Evolutionary conservation across 2,113 vertebrate genomes (phyloP), one percentile per base, ranked within the genome.

Genomic region (Nycticebus coucang): DNA sequence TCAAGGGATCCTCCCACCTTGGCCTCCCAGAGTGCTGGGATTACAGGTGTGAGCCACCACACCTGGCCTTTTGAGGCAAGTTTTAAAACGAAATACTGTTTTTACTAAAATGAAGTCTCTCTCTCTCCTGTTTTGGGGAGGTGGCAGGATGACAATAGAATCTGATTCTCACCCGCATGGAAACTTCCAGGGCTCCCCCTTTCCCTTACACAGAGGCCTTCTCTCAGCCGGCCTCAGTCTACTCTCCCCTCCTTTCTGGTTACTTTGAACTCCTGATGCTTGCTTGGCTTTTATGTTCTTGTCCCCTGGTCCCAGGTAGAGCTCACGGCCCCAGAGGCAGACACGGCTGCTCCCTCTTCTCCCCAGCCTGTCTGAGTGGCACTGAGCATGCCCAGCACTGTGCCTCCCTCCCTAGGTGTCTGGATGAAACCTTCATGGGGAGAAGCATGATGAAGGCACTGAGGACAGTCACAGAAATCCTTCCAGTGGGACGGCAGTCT

Each of bases 161-260:
- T 37, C n/a, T 14, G 69, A 33, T 26, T 8, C 60, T n/a, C 53
- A 35, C 8, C 75, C 17, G 12, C 50, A 19, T 30, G 21, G 19
- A 37, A 12, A 37, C 69, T 45, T 75, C 7, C 77, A 57, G 19
- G 19, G 72, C 35, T 75, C 22, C 50, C 26, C 33, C 17, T 12
- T 30, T 12, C 72, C 15, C 45, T 50, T 50, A 50, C 45, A 50
- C 45, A 9, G 45, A 50, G 45, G 45, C 45, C 45, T 26, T 41
- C 35, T 24, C 53, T 2, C 2, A 64, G 62, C 1, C 1, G 4
- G 0, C 28, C 17, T 26, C n/a, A 14, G 68, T 5, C 74, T 45
- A 35, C 17, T 41, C 74, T 45, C 22, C 0, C 24, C 26, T 41
- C 3, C 69, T 22, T 21, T 6, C 5, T 0, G 45, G 41, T 22